Evolutionary conservation across 2,888 invertebrate genomes (phyloP).

Genomic region (Rhyacophila evoluta): DNA sequence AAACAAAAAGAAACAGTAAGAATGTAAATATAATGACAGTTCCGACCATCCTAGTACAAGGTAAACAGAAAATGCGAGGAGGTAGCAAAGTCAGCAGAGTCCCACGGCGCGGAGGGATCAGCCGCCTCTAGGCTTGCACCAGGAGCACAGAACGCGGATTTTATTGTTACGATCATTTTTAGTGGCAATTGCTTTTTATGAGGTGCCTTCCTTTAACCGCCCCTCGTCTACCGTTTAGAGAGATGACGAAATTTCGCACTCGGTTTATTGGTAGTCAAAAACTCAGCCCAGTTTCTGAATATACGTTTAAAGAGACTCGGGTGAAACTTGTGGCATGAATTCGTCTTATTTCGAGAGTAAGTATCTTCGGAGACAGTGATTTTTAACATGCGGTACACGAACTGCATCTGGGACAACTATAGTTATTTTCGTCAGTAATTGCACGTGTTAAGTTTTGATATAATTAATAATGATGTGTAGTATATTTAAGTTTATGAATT

Average conservation of each 20-base stretch:
- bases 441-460: too few relatives aligned
- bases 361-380: conserved; percentile 28
- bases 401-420: too few relatives aligned
- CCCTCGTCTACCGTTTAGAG: conserved; percentile 42
- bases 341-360: conserved; percentile 33
- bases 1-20: too few relatives aligned
- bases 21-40: background rate
- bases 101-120: conserved; percentile 41
- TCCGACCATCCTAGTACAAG: background rate
- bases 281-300: conserved; percentile 33
- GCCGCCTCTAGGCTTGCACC: background rate
- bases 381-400: background rate
- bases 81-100: background rate
- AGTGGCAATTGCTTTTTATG: conserved; percentile 55
- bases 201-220: conserved; percentile 53
- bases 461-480: too few relatives aligned
- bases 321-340: conserved; percentile 31
- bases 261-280: conserved; percentile 41
- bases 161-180: conserved; percentile 55
- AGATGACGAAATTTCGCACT: conserved; percentile 50
- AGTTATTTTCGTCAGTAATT: too few relatives aligned
- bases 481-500: too few relatives aligned
- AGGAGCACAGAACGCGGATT: conserved; percentile 52
- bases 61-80: conserved; percentile 29
- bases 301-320: conserved; percentile 11